phyloP scores from a whole-genome alignment of 2,888 invertebrate genomes.

The Apamea monoglypha region DNA sequence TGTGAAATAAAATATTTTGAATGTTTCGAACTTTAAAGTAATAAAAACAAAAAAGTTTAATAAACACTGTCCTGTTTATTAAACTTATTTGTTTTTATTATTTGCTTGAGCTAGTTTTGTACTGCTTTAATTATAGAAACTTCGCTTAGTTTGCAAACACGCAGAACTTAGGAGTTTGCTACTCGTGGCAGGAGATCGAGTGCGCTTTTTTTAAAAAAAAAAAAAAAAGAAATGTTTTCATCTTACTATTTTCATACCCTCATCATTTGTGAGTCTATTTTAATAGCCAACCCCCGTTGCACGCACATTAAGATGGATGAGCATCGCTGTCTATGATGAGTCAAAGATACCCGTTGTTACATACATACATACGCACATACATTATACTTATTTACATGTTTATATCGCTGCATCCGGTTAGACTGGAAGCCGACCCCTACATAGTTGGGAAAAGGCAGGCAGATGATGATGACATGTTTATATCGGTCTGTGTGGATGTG shows the following conservation, averaged over 20 bases:
- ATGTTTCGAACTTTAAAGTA: too few species aligned
- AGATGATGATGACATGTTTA: too few species aligned
- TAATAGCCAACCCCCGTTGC: neutral
- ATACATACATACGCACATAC: neutral
- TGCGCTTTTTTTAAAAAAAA: too few species aligned
- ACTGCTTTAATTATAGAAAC: neutral
- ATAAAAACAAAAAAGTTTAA: too few species aligned
- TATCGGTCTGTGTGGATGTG: neutral
- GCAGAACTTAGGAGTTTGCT: neutral
- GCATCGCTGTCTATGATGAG: constrained; percentile 14
- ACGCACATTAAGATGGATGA: constrained; percentile 21
- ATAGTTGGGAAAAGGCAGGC: too few species aligned
- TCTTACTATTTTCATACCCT: neutral
- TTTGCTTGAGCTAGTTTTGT: too few species aligned
- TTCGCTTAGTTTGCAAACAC: neutral
- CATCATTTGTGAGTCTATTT: neutral
- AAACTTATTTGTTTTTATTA: neutral
- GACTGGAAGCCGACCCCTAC: too few species aligned
- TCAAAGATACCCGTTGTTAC: neutral
- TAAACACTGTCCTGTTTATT: neutral
- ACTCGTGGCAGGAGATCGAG: neutral
- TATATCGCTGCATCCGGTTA: too few species aligned
- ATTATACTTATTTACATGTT: neutral
- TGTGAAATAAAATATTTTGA: neutral
- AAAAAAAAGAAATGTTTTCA: too few species aligned